Conservation (phyloP, 2,113 vertebrate species). For the Paracanthobrama guichenoti region DNA sequence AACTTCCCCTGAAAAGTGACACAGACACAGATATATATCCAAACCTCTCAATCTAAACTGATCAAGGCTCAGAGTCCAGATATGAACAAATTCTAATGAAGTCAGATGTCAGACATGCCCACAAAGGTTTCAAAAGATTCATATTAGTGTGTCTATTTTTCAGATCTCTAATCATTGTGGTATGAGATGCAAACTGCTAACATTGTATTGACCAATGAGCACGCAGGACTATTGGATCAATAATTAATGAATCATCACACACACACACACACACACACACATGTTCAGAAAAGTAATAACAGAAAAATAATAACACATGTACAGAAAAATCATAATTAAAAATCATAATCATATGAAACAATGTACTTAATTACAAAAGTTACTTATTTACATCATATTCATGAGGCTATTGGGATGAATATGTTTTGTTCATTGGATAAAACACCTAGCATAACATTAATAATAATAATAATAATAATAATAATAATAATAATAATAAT, state of each 20-base stretch:
- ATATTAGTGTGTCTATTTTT: not conserved
- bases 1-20: constrained; percentile 83
- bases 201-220: not conserved
- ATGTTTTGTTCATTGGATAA: no score
- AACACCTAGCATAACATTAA: not conserved
- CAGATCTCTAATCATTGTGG: not conserved
- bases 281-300: no score
- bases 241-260: not conserved
- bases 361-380: no score
- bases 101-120: not conserved
- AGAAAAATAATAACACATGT: no score
- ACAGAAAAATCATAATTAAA: no score
- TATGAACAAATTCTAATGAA: not conserved
- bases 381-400: no score
- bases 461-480: not conserved
- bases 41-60: not conserved
- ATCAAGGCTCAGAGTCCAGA: not conserved
- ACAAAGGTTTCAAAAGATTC: not conserved
- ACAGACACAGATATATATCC: not conserved
- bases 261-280: no score
- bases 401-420: no score
- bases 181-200: not conserved
- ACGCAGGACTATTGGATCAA: not conserved
- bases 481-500: not conserved
- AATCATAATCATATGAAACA: no score